These are phyloP conservation scores for Pedicia rivosa DNA, from an alignment of 2,888 invertebrate species.

Conservation along the genomic window DNA sequence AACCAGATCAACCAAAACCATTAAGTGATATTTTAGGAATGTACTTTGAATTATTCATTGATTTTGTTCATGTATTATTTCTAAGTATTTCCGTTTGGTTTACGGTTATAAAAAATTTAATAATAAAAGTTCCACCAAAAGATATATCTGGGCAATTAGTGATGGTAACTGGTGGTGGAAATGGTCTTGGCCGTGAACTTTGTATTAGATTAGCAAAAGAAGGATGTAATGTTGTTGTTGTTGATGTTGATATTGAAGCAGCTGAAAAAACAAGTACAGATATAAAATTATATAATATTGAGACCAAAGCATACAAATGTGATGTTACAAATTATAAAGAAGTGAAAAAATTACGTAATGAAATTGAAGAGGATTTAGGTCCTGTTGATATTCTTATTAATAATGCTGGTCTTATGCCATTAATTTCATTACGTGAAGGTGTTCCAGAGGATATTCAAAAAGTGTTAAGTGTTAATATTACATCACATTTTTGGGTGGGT, in stretches of 20 bases:
- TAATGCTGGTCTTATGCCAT: slow-evolving; percentile 32
- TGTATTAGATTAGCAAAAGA: slow-evolving; percentile 26
- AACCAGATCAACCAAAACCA: too few species aligned
- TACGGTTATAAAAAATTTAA: too few species aligned
- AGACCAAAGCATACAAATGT: slow-evolving; percentile 22
- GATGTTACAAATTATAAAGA: neutral
- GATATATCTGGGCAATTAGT: slow-evolving; percentile 6
- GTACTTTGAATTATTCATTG: too few species aligned
- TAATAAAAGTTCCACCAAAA: too few species aligned
- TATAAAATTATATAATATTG: slow-evolving; percentile 22
- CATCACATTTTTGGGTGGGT: slow-evolving; percentile 31
- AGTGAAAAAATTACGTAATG: neutral
- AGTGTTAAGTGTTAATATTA: slow-evolving; percentile 24
- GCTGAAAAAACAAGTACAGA: slow-evolving; percentile 27
- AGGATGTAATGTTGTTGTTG: slow-evolving; percentile 30
- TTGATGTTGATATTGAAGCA: slow-evolving; percentile 26
- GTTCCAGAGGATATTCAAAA: slow-evolving; percentile 28
- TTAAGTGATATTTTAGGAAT: too few species aligned
- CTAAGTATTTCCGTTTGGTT: neutral
- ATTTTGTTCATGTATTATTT: too few species aligned
- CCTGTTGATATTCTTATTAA: slow-evolving; percentile 32
- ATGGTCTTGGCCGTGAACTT: slow-evolving; percentile 32
- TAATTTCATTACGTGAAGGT: slow-evolving; percentile 25
- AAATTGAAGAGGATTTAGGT: slow-evolving; percentile 28
- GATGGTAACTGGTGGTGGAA: slow-evolving; percentile 31